phyloP scores from a whole-genome alignment of 2,113 vertebrate genomes.

The Cyprinodon brontotheroides region DNA sequence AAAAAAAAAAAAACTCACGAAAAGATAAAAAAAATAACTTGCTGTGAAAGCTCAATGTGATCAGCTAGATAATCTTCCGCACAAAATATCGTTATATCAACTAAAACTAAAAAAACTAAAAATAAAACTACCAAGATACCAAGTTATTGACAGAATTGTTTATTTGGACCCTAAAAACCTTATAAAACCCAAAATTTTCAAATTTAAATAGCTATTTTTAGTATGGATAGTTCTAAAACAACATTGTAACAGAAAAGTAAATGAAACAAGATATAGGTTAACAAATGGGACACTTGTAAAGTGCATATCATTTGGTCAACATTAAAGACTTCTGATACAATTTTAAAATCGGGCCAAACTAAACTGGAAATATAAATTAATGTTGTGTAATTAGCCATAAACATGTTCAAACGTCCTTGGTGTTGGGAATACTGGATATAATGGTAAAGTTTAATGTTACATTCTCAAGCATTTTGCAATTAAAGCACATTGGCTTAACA shows the following conservation, averaged over 20 bases:
- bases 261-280: slow-evolving; percentile 8
- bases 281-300: slow-evolving; percentile 63
- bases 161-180: slow-evolving; percentile 62
- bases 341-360: slow-evolving; percentile 12
- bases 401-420: neutral
- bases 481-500: neutral
- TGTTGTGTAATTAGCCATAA: slow-evolving; percentile 1
- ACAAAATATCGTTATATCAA: no score
- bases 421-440: slow-evolving; percentile 5
- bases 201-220: slow-evolving; percentile 24
- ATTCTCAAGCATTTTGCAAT: neutral
- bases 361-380: neutral
- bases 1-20: neutral
- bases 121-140: slow-evolving; percentile 2
- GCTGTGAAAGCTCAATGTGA: neutral
- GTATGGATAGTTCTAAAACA: slow-evolving; percentile 14
- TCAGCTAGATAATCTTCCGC: no score
- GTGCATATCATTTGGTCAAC: slow-evolving; percentile 69
- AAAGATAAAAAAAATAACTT: neutral
- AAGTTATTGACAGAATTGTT: slow-evolving; percentile 43
- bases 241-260: slow-evolving; percentile 5
- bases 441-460: neutral
- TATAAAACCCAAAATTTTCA: slow-evolving; percentile 44
- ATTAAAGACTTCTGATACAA: slow-evolving; percentile 8
- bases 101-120: neutral